These are phyloP conservation scores for Herpetotheres cachinnans DNA, from an alignment of 2,113 vertebrate species.

Conservation along the genomic window DNA sequence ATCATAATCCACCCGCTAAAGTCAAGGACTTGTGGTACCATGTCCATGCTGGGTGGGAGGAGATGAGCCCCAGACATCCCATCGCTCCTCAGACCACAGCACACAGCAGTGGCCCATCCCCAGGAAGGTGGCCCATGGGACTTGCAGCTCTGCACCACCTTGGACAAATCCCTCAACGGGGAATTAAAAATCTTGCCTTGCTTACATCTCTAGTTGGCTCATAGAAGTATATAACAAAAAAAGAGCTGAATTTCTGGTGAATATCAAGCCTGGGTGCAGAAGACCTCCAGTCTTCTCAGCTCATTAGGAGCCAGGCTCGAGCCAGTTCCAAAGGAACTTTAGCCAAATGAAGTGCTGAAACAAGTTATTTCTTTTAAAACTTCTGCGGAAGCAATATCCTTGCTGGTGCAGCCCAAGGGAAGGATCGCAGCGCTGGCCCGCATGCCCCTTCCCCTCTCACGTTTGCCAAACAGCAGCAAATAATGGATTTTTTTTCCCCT, in stretches of 20 bases:
- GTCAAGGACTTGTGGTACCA: not conserved
- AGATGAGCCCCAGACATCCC: not conserved
- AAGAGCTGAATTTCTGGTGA: not conserved
- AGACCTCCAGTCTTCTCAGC: conserved; percentile 22
- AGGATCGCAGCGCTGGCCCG: not conserved
- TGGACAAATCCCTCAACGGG: not conserved
- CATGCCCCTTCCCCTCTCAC: not conserved
- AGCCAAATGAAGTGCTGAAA: conserved; percentile 52
- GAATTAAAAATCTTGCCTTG: not conserved
- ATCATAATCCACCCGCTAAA: not conserved
- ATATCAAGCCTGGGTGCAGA: not conserved
- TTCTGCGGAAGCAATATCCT: not conserved
- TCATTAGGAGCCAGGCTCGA: not conserved
- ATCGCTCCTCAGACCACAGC: not conserved
- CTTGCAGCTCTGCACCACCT: not conserved
- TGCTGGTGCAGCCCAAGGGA: not conserved
- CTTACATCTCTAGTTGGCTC: rapidly evolving
- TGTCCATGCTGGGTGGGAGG: not conserved
- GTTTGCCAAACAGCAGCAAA: conserved; percentile 27
- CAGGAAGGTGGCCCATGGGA: rapidly evolving
- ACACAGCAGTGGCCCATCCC: not conserved
- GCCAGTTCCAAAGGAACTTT: not conserved
- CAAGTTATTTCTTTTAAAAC: not conserved
- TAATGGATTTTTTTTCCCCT: not conserved
- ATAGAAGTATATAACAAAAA: not conserved